Base-by-base conservation (phyloP, 2,113 vertebrate genomes). In the Glaucomys volans region DNA sequence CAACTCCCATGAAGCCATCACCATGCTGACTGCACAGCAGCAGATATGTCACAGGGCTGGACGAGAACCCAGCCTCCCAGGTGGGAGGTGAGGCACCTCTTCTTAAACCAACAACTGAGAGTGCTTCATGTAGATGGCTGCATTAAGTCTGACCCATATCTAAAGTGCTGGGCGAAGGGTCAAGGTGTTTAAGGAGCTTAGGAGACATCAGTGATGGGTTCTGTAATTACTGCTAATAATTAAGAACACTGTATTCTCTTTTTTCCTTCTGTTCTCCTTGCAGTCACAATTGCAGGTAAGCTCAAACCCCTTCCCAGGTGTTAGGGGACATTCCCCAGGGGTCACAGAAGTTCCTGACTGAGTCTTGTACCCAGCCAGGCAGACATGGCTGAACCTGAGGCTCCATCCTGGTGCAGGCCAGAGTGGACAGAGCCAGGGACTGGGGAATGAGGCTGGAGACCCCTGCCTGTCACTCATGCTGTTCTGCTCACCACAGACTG, bases 401-500 rank as follows among this genome's bases (percentile, higher is more conserved):
- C 62, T 32, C 22, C 30, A 35, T 37, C 16, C 2, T 57, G 71
- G 74, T 54, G 5, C 1, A 2, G 44, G 69, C 40, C 24, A 30
- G 52, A 79, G 74, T 66, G 24, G 32, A 18, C 28, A 59, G 84
- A 59, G 69, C 24, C 2, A 8, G 8, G 44, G 59, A 42, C 30
- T 4, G 18, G 80, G 80, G 12, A 28, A 28, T 1, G 0, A 59
- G 37, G 18, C 20, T 4, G 47, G 50, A 35, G 18, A 14, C 12
- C n/a, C 79, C 28, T 1, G 24, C 83, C 4, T 0, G 0, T 32
- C 62, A 83, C 81, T 94, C 50, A 96, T 11, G 0, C 3, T 10
- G 74, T 26, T 26, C 89, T 67, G 14, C 97, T 40, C 59, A 6
- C 96, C 91, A 8, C 98, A 99, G 98, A 90, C 37, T 95, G 81